phyloP scores from a whole-genome alignment of 2,888 invertebrate species.

The Ecdyonurus torrentis region DNA sequence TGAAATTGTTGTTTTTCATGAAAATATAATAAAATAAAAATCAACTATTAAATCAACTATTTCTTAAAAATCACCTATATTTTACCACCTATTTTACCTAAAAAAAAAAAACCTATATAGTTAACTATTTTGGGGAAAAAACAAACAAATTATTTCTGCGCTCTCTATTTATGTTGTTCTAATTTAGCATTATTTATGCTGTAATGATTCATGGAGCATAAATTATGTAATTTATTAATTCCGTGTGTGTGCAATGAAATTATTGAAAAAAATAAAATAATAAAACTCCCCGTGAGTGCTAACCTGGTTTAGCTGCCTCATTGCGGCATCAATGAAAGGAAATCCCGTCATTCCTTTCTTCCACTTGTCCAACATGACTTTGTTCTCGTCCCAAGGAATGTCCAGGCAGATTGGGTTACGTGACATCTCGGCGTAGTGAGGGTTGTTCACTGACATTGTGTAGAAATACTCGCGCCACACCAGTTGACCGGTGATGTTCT shows the following conservation, averaged over 20 bases:
- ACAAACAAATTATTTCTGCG: too few species aligned
- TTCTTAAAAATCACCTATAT: too few species aligned
- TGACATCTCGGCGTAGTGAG: slow-evolving; percentile 46
- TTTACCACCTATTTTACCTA: too few species aligned
- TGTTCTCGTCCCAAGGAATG: slow-evolving; percentile 45
- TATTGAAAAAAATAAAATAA: background rate
- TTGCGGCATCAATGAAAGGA: slow-evolving; percentile 56
- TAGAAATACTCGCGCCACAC: slow-evolving; percentile 67
- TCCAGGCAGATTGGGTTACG: slow-evolving; percentile 53
- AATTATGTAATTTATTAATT: background rate
- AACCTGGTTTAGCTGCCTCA: slow-evolving; percentile 41
- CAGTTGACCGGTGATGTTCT: slow-evolving; percentile 40
- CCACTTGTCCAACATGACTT: slow-evolving; percentile 28
- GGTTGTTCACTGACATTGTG: slow-evolving; percentile 58
- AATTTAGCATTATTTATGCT: too few species aligned
- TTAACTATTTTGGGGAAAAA: too few species aligned
- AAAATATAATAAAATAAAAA: too few species aligned
- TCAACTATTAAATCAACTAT: too few species aligned
- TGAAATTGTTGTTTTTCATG: too few species aligned
- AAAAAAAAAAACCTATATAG: too few species aligned
- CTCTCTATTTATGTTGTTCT: too few species aligned
- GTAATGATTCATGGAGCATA: background rate
- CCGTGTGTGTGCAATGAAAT: background rate
- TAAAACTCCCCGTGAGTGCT: slow-evolving; percentile 15
- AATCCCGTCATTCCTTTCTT: slow-evolving; percentile 46